Conservation (phyloP, 1,140 invertebrate genomes). For the Aphaenogaster floridana region DNA sequence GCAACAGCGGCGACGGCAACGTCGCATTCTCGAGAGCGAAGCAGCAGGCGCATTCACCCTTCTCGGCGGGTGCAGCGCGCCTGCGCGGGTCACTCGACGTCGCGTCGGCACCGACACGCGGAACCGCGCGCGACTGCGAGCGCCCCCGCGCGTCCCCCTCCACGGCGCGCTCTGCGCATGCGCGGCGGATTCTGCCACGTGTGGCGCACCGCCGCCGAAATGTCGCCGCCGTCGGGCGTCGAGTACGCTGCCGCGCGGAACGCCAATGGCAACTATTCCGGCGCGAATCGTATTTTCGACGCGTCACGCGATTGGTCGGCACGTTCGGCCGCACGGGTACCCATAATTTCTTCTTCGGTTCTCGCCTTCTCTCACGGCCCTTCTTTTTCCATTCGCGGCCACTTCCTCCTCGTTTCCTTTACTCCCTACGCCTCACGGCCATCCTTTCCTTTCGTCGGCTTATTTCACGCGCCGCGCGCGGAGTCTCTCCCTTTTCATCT, state of each 20-base stretch:
- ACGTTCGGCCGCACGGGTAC: conserved; percentile 31
- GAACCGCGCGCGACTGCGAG: conserved; percentile 56
- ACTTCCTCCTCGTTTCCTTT: conserved; percentile 30
- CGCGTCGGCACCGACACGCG: conserved; percentile 66
- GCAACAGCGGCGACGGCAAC: conserved; percentile 69
- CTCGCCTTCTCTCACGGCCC: not conserved
- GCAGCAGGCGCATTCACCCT: conserved; percentile 72
- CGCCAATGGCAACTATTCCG: conserved; percentile 65
- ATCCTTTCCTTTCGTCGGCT: conserved; percentile 17
- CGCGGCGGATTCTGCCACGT: conserved; percentile 72
- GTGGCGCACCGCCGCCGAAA: conserved; percentile 74
- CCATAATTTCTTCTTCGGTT: conserved; percentile 62
- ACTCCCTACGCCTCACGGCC: not conserved
- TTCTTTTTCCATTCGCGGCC: not conserved
- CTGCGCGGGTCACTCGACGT: conserved; percentile 63
- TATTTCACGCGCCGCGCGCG: not conserved
- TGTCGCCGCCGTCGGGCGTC: conserved; percentile 56
- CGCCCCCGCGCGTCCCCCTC: conserved; percentile 37
- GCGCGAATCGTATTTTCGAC: conserved; percentile 69
- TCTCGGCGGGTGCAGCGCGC: conserved; percentile 59
- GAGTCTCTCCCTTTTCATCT: conserved; percentile 33
- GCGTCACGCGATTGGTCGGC: conserved; percentile 65
- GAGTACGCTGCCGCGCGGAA: conserved; percentile 67
- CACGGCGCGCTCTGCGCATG: conserved; percentile 50
- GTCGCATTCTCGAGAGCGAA: conserved; percentile 67